Evolutionary conservation across 2,888 invertebrate species (phyloP).

Genomic region (Apodemia mormo): DNA sequence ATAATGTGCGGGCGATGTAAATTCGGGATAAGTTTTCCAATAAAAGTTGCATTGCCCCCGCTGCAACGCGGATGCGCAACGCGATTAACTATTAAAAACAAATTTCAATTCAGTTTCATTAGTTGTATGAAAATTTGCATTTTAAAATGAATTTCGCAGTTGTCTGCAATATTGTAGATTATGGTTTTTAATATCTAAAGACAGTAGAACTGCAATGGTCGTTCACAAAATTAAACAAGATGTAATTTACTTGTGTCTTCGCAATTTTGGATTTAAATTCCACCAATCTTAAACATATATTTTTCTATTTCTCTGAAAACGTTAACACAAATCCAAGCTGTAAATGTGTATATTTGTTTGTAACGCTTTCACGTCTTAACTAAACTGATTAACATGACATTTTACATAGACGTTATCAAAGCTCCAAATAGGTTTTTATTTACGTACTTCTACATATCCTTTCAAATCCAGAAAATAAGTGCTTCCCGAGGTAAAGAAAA

Average conservation of each 20-base stretch:
- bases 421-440: too few species aligned
- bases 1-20: slow-evolving; percentile 74
- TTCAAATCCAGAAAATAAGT: too few species aligned
- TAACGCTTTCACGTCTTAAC: too few species aligned
- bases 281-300: too few species aligned
- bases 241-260: background rate
- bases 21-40: slow-evolving; percentile 75
- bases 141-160: background rate
- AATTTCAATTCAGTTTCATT: slow-evolving; percentile 16
- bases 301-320: too few species aligned
- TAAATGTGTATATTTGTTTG: too few species aligned
- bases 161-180: background rate
- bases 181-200: background rate
- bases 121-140: background rate
- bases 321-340: too few species aligned
- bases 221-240: background rate
- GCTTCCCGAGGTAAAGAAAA: too few species aligned
- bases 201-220: background rate
- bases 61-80: slow-evolving; percentile 39
- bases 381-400: too few species aligned
- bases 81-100: slow-evolving; percentile 17
- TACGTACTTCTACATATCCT: too few species aligned
- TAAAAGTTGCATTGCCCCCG: slow-evolving; percentile 68
- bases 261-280: too few species aligned
- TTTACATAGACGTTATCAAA: too few species aligned